A percentile compares a stretch with the other conserved stretches of the same genome.
These are phyloP conservation scores for Tetrapedia diversipes DNA, from an alignment of 2,888 invertebrate genomes.

Conservation along the genomic window DNA sequence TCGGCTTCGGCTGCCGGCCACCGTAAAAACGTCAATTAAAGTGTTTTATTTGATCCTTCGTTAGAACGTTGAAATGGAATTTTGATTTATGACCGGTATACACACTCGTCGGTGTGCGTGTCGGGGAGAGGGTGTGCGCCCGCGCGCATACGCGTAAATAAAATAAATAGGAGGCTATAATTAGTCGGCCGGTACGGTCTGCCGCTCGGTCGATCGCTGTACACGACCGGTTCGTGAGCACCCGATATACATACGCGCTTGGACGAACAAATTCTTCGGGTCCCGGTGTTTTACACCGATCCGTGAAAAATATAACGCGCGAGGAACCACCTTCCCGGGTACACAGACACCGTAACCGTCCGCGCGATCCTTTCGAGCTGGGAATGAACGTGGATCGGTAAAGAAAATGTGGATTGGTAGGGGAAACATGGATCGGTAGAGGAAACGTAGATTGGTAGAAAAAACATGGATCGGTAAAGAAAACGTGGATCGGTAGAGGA, in stretches of 20 bases:
- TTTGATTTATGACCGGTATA: conserved; percentile 82
- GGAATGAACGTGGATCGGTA: no score
- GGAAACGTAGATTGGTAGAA: no score
- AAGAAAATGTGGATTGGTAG: no score
- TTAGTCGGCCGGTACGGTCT: conserved; percentile 75
- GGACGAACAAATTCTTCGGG: conserved; percentile 56
- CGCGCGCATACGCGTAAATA: conserved; percentile 77
- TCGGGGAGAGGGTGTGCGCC: conserved; percentile 59
- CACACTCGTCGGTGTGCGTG: conserved; percentile 64
- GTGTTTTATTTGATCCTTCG: conserved; percentile 84
- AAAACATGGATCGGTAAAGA: no score
- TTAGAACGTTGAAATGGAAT: conserved; percentile 83
- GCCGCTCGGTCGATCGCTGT: conserved; percentile 61
- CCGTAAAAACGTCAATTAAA: conserved; percentile 83
- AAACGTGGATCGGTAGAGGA: no score
- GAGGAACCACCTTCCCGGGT: no score
- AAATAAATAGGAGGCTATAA: conserved; percentile 82
- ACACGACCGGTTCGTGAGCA: conserved; percentile 64
- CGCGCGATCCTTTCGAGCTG: no score
- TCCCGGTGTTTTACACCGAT: conserved; percentile 38
- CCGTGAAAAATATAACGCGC: conserved; percentile 32
- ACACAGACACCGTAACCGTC: no score
- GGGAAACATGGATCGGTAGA: no score
- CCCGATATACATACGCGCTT: conserved; percentile 28
- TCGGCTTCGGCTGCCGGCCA: conserved; percentile 82